These are phyloP conservation scores for Balanococcus diminutus DNA, from an alignment of 2,888 invertebrate species.

Conservation along the genomic window DNA sequence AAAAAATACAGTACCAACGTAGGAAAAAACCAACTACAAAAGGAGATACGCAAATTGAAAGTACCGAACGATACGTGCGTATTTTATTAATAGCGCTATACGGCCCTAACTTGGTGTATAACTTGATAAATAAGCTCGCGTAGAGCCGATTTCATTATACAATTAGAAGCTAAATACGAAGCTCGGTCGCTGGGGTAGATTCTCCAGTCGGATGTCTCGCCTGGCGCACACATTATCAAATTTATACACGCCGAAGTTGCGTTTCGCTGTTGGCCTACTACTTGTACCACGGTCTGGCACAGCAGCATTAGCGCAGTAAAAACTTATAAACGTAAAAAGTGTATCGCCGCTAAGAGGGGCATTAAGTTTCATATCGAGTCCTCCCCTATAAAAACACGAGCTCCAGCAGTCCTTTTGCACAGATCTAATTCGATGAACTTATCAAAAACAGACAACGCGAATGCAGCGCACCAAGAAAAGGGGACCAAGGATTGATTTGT, in stretches of 20 bases:
- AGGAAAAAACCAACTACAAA: not conserved
- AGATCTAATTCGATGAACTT: slow-evolving; percentile 48
- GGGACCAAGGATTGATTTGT: not conserved
- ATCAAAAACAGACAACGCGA: slow-evolving; percentile 32
- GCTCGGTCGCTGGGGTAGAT: not conserved
- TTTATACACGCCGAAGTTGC: slow-evolving; percentile 36
- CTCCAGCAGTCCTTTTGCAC: not conserved
- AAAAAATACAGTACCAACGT: too few species aligned
- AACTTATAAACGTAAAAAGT: slow-evolving; percentile 9
- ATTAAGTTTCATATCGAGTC: slow-evolving; percentile 42
- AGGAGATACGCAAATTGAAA: slow-evolving; percentile 51
- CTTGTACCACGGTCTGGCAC: not conserved
- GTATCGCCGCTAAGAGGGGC: not conserved
- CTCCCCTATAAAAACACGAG: too few species aligned
- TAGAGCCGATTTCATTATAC: slow-evolving; percentile 48
- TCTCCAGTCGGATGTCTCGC: not conserved
- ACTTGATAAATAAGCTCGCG: slow-evolving; percentile 48
- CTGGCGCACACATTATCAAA: slow-evolving; percentile 35
- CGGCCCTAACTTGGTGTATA: slow-evolving; percentile 26
- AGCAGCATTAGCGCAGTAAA: not conserved
- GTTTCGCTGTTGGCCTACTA: not conserved
- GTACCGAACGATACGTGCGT: slow-evolving; percentile 44
- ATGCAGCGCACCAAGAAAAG: too few species aligned
- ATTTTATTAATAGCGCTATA: slow-evolving; percentile 48
- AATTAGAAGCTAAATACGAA: slow-evolving; percentile 39